A percentile compares a stretch with the other conserved stretches of the same genome.
Conservation (phyloP, 2,888 invertebrate species). For the Corbicula japonica region DNA sequence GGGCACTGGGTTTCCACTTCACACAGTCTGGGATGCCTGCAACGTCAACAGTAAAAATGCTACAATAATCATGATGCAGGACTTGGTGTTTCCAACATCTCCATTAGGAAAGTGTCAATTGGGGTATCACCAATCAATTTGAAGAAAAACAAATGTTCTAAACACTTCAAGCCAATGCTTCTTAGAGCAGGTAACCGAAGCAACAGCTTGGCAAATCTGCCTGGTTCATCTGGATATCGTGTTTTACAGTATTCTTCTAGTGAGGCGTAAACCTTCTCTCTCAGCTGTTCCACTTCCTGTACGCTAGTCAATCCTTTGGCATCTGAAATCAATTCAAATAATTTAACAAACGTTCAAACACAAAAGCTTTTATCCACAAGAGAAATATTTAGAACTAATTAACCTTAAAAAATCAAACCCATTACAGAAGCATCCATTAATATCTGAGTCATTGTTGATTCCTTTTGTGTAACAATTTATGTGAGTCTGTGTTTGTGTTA, state of each 20-base stretch:
- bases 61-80: constrained; percentile 68
- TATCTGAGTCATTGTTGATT: no score
- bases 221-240: constrained; percentile 95
- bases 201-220: constrained; percentile 97
- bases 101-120: constrained; percentile 91
- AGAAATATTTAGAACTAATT: no score
- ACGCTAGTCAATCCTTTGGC: constrained; percentile 94
- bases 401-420: no score
- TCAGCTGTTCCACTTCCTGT: constrained; percentile 88
- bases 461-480: no score
- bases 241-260: constrained; percentile 97
- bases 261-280: constrained; percentile 98
- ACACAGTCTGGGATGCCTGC: no score
- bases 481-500: no score
- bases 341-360: no score
- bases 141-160: constrained; percentile 98
- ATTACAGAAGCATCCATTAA: no score
- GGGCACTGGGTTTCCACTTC: no score
- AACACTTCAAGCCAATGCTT: constrained; percentile 91
- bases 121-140: constrained; percentile 95
- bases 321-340: constrained; percentile 88
- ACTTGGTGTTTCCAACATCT: constrained; percentile 84
- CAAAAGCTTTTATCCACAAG: no score
- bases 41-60: no score
- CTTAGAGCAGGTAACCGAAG: constrained; percentile 86